phyloP scores from a whole-genome alignment of 2,113 vertebrate species.

The Numida meleagris region DNA sequence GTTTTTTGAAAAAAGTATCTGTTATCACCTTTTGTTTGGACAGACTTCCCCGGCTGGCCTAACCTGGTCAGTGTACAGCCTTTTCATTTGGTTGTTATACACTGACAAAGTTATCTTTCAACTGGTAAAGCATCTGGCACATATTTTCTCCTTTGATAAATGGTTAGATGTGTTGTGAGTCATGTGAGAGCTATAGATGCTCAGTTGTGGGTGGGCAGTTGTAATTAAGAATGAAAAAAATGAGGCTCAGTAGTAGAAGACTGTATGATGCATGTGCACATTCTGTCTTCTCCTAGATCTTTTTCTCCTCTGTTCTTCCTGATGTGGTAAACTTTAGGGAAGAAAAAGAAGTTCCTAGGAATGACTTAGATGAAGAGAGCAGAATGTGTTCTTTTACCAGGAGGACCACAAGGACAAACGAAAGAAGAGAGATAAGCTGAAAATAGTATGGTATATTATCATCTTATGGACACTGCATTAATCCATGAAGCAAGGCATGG shows the following conservation, averaged over 20 bases:
- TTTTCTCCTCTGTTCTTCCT: background rate
- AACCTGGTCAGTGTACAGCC: background rate
- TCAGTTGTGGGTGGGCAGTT: background rate
- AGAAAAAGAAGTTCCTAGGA: background rate
- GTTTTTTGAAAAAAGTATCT: background rate
- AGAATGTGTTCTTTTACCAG: background rate
- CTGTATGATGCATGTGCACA: background rate
- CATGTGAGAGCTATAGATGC: background rate
- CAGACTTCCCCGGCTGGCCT: background rate
- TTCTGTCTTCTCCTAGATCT: background rate
- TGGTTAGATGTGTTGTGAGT: background rate
- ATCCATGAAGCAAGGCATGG: background rate
- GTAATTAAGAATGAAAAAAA: background rate
- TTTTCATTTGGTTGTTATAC: background rate
- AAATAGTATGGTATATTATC: background rate
- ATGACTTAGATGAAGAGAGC: background rate
- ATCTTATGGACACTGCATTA: background rate
- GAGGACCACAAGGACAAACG: background rate
- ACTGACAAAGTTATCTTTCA: background rate
- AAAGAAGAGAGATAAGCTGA: background rate
- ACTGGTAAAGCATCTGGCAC: slow-evolving; percentile 18
- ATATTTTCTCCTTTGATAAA: background rate
- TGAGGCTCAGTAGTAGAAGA: background rate
- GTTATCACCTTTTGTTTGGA: background rate
- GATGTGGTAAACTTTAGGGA: background rate